Evolutionary conservation across 2,797 vertebrate species (phyloP), one percentile per base, ranked within the genome.

Genomic region (Sebastes dallii): DNA sequence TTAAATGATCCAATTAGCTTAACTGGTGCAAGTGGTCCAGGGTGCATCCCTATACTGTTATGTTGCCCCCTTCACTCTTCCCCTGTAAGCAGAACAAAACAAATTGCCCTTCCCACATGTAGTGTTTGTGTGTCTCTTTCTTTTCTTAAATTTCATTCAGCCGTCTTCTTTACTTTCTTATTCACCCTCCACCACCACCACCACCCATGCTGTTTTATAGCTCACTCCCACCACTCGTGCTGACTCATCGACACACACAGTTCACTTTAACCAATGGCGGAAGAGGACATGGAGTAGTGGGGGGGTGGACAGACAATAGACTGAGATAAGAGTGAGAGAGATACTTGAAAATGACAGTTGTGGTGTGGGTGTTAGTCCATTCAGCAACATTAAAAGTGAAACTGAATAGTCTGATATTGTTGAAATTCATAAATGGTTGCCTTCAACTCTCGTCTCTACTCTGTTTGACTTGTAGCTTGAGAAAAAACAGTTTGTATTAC

Each of bases 261-360:
- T 81, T 89, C 73, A 58, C 59, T 66, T 83, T 14, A 83, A 82
- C 70, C 67, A 67, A 5, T 62, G 75, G 56, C 30, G 58, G 83
- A 84, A 88, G 67, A 90, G 84, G 88, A 89, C 88, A 79, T 42
- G 54, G 75, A 75, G 78, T 80, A 74, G 76, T 25, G 29, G 46
- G 7, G 8, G 75, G 77, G 42, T 66, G 82, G 85, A 61, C 86
- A 82, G 78, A 81, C 83, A 80, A 74, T 73, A 66, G 68, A 29
- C 77, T 79, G 80, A 83, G 75, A 89, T 79, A 88, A 80, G 59
- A 86, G 71, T 76, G 84, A 85, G 84, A 85, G 87, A 90, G 84
- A 86, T 79, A 68, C 75, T 86, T 82, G 58, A 81, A 77, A 78
- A 66, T 81, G 86, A 75, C 86, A 75, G 85, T 85, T 86, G 85